Conservation (phyloP, 2,113 vertebrate genomes). For the Myotis brandtii region DNA sequence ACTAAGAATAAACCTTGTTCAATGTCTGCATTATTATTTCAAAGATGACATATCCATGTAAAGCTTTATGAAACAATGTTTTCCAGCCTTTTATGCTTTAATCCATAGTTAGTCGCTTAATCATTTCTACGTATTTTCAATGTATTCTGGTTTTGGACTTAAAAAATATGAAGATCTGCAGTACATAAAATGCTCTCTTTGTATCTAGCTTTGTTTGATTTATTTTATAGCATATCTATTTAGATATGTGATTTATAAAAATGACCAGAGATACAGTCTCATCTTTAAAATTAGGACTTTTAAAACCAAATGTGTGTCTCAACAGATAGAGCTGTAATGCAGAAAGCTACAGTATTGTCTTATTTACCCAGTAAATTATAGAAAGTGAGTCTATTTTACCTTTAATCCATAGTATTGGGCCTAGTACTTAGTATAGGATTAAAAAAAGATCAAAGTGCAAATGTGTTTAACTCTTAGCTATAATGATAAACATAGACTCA, state of each 20-base stretch:
- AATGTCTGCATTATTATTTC: slow-evolving; percentile 23
- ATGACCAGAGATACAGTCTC: neutral
- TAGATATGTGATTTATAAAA: slow-evolving; percentile 55
- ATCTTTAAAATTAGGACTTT: slow-evolving; percentile 48
- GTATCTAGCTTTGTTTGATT: slow-evolving; percentile 42
- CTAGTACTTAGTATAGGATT: neutral
- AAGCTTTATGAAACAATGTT: slow-evolving; percentile 69
- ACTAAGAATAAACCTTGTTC: slow-evolving; percentile 52
- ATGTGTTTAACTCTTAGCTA: slow-evolving; percentile 28
- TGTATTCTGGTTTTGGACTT: slow-evolving; percentile 58
- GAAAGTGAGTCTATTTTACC: neutral
- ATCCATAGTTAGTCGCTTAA: slow-evolving; percentile 60
- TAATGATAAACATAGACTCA: slow-evolving; percentile 5
- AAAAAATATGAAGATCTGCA: slow-evolving; percentile 61
- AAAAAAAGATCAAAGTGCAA: slow-evolving; percentile 11
- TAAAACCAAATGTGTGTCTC: slow-evolving; percentile 2
- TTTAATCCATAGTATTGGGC: neutral
- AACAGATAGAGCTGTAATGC: neutral
- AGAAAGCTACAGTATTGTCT: slow-evolving; percentile 17
- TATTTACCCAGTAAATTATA: neutral
- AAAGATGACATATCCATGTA: slow-evolving; percentile 39
- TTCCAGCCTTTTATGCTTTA: slow-evolving; percentile 62
- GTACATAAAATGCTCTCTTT: slow-evolving; percentile 53
- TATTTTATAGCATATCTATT: slow-evolving; percentile 59
- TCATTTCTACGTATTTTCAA: slow-evolving; percentile 58